These are phyloP conservation scores for Menidia menidia DNA, from an alignment of 2,797 vertebrate species.

Conservation along the genomic window DNA sequence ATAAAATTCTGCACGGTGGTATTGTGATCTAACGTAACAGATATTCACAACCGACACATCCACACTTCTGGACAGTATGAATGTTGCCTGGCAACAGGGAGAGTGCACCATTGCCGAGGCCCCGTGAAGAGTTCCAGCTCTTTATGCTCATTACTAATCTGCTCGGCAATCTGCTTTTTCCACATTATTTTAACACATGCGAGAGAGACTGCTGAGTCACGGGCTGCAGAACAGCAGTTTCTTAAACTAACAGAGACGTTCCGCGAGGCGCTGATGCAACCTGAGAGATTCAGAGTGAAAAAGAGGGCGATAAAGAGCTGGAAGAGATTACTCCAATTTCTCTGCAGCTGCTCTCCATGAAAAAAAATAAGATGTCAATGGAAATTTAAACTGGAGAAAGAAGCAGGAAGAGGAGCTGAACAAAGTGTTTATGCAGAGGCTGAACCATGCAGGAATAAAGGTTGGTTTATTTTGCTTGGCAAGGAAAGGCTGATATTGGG, in stretches of 20 bases:
- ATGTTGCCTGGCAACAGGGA: slow-evolving; percentile 77
- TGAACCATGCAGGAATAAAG: slow-evolving; percentile 55
- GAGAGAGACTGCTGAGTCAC: slow-evolving; percentile 71
- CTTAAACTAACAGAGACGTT: slow-evolving; percentile 44
- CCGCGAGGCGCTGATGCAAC: slow-evolving; percentile 33
- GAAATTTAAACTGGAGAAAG: slow-evolving; percentile 25
- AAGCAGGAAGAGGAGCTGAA: slow-evolving; percentile 29
- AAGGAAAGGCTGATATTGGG: slow-evolving; percentile 40
- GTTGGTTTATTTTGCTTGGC: slow-evolving; percentile 71
- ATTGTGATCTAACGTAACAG: slow-evolving; percentile 50
- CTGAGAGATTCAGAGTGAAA: slow-evolving; percentile 16
- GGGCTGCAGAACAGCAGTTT: slow-evolving; percentile 48
- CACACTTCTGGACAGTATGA: slow-evolving; percentile 49
- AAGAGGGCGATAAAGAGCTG: slow-evolving; percentile 20
- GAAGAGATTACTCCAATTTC: slow-evolving; percentile 41
- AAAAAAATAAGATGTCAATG: slow-evolving; percentile 62
- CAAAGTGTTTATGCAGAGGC: slow-evolving; percentile 58
- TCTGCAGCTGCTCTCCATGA: slow-evolving; percentile 45
- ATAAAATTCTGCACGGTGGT: too few relatives aligned
- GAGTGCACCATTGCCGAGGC: slow-evolving; percentile 63
- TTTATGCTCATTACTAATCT: slow-evolving; percentile 69
- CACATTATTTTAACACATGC: slow-evolving; percentile 61
- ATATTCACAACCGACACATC: slow-evolving; percentile 60
- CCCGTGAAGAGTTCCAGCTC: slow-evolving; percentile 51
- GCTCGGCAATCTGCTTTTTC: slow-evolving; percentile 71